phyloP scores from a whole-genome alignment of 2,888 invertebrate species.

The Malthinus flaveolus region DNA sequence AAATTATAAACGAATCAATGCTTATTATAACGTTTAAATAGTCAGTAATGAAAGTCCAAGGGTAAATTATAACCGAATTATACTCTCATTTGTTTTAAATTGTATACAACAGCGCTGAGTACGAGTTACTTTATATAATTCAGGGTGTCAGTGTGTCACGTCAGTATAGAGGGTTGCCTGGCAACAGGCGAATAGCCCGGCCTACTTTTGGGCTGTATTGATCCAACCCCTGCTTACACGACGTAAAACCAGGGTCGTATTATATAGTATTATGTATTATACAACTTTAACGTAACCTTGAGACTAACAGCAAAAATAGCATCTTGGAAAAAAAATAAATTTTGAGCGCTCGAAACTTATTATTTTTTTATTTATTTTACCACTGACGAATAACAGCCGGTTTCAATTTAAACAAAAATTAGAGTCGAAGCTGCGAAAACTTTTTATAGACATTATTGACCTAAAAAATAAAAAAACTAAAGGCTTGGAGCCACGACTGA shows the following conservation, averaged over 20 bases:
- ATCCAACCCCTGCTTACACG: constrained; percentile 45
- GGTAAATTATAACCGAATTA: constrained; percentile 1
- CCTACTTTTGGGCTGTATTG: constrained; percentile 56
- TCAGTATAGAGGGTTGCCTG: constrained; percentile 52
- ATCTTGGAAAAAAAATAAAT: too few species aligned
- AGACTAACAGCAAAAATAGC: constrained; percentile 5
- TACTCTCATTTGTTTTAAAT: constrained; percentile 1
- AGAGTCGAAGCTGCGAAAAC: too few species aligned
- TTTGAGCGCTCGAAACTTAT: too few species aligned
- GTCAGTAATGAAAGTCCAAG: not conserved
- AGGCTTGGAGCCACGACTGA: too few species aligned
- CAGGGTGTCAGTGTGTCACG: constrained; percentile 56
- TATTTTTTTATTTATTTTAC: too few species aligned
- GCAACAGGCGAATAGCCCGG: constrained; percentile 53
- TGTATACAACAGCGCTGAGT: not conserved
- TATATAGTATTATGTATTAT: too few species aligned
- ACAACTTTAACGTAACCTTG: constrained; percentile 26
- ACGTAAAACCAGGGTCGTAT: constrained; percentile 43
- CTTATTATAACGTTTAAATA: not conserved
- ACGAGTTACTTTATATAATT: constrained; percentile 41
- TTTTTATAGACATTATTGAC: too few species aligned
- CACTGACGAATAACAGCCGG: too few species aligned
- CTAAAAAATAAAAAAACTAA: too few species aligned
- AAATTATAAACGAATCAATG: too few species aligned
- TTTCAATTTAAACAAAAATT: too few species aligned